Conservation (phyloP, 2,797 vertebrate genomes). For the Enteromius thamalakanensis region DNA sequence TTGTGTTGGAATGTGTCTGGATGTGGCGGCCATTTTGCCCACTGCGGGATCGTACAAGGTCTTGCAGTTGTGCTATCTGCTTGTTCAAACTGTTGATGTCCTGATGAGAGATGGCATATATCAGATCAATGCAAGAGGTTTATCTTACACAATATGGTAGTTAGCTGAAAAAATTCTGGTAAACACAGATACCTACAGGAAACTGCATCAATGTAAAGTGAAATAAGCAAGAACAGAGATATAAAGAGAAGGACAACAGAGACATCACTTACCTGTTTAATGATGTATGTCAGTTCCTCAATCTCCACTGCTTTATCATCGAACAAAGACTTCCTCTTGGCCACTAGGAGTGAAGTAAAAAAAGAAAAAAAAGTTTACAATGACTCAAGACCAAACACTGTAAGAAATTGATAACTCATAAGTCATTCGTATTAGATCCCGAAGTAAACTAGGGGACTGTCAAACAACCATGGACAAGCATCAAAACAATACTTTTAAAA, state of each 20-base stretch:
- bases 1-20: conserved; percentile 91
- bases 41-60: conserved; percentile 84
- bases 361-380: conserved; percentile 9
- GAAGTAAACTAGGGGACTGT: background rate
- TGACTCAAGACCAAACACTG: background rate
- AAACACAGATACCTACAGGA: background rate
- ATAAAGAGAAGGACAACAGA: background rate
- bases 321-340: conserved; percentile 94
- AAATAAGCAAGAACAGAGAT: background rate
- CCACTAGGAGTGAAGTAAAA: conserved; percentile 76
- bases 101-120: conserved; percentile 67
- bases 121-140: conserved; percentile 9
- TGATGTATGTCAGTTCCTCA: conserved; percentile 93
- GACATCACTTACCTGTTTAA: conserved; percentile 84
- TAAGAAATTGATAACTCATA: background rate
- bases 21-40: conserved; percentile 87
- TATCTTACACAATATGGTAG: background rate
- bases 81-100: conserved; percentile 94
- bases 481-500: background rate
- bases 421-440: background rate
- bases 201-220: background rate
- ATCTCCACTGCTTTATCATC: conserved; percentile 93
- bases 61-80: conserved; percentile 93
- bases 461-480: background rate
- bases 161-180: background rate